Evolutionary conservation across 2,797 vertebrate genomes (phyloP).

Genomic region (Sarcoramphus papa): DNA sequence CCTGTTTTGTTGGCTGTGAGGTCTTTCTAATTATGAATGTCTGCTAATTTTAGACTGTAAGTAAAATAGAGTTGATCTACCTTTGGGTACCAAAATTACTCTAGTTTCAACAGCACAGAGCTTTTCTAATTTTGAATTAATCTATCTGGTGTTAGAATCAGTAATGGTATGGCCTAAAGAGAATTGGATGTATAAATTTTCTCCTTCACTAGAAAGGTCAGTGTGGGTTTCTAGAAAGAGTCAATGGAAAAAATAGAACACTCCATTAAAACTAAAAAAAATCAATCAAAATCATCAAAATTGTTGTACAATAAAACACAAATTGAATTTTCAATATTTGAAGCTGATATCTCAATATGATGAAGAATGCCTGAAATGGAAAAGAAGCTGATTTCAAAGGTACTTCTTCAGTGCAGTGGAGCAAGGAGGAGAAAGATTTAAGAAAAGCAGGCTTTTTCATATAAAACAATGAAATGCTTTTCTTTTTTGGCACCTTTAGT

Average conservation of each 20-base stretch:
- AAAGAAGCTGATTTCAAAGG: neutral
- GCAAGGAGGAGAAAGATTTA: neutral
- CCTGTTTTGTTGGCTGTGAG: neutral
- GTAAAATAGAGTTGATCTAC: neutral
- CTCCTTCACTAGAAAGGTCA: neutral
- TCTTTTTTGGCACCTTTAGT: neutral
- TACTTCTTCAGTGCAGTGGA: neutral
- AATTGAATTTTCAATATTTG: neutral
- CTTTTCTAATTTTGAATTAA: neutral
- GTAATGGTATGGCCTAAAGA: neutral
- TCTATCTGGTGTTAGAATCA: neutral
- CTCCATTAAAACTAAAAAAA: neutral
- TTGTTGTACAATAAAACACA: neutral
- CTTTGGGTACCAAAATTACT: neutral
- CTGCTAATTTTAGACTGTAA: neutral
- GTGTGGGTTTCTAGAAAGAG: neutral
- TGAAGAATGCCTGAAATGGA: neutral
- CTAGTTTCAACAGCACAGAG: neutral
- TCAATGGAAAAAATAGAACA: neutral
- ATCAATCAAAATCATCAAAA: neutral
- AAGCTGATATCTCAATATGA: neutral
- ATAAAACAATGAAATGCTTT: neutral
- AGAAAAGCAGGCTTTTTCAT: neutral
- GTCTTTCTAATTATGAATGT: neutral
- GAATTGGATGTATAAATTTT: neutral